Percentiles rank a stretch among this genome's conserved stretches.
Evolutionary conservation across 2,888 invertebrate species (phyloP).

Genomic region (Pemphredon lugubris): DNA sequence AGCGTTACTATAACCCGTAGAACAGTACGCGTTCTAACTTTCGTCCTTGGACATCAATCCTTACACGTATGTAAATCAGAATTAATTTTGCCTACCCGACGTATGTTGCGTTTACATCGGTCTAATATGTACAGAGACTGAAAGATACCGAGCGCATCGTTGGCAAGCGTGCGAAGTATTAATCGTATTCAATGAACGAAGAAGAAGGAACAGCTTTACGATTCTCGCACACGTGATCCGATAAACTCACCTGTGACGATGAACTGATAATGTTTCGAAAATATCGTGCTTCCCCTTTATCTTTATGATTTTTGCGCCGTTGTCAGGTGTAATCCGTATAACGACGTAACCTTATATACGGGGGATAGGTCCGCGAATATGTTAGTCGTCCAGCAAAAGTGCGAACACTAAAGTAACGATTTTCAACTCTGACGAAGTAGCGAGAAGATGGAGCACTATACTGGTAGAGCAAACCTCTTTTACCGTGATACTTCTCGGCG

Average conservation of each 20-base stretch:
- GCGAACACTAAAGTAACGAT: too few relatives aligned
- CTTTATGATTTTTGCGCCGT: slow-evolving; percentile 54
- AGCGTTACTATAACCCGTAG: too few relatives aligned
- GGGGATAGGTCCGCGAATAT: background rate
- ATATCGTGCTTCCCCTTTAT: slow-evolving; percentile 59
- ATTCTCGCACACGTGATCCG: slow-evolving; percentile 11
- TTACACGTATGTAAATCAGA: slow-evolving; percentile 30
- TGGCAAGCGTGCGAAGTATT: too few relatives aligned
- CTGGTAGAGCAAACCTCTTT: too few relatives aligned
- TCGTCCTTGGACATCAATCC: slow-evolving; percentile 24
- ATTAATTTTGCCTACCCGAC: slow-evolving; percentile 30
- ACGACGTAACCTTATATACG: slow-evolving; percentile 26
- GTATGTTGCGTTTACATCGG: slow-evolving; percentile 2
- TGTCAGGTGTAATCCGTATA: slow-evolving; percentile 34
- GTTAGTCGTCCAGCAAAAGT: too few relatives aligned
- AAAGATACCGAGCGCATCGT: background rate
- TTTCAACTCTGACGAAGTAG: too few relatives aligned
- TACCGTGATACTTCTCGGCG: too few relatives aligned
- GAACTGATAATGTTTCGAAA: slow-evolving; percentile 52
- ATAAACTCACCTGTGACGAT: slow-evolving; percentile 23
- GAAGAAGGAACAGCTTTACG: slow-evolving; percentile 2
- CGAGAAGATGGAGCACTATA: too few relatives aligned
- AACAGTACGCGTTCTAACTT: slow-evolving; percentile 1
- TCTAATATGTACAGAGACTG: slow-evolving; percentile 16
- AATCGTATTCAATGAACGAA: background rate